Percentiles rank a stretch among this genome's conserved stretches.
Conservation (phyloP, 2,888 invertebrate species). For the Amorpha juglandis region DNA sequence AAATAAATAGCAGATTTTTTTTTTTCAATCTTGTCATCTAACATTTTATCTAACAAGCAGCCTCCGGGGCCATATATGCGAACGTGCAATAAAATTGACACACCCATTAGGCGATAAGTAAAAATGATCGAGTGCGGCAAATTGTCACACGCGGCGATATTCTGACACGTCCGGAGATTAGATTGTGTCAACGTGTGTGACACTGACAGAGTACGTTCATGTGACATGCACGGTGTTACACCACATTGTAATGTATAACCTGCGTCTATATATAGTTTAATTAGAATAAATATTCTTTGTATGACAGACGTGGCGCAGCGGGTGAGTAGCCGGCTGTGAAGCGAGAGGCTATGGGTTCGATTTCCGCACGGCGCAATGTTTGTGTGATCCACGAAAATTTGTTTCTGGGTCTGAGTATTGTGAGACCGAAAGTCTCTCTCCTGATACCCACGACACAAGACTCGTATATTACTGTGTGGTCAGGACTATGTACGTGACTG, state of each 20-base stretch:
- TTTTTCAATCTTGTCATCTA: neutral
- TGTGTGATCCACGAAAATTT: no score
- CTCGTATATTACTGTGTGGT: no score
- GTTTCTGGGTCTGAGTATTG: no score
- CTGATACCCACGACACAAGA: no score
- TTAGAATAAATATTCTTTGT: no score
- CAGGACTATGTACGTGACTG: no score
- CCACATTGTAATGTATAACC: neutral
- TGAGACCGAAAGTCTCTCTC: no score
- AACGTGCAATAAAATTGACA: constrained; percentile 11
- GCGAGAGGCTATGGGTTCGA: no score
- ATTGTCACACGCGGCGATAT: constrained; percentile 17
- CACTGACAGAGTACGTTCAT: constrained; percentile 27
- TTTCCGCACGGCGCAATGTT: no score
- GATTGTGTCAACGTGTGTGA: constrained; percentile 23
- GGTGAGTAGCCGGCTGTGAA: no score
- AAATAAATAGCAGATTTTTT: neutral
- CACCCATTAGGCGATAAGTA: constrained; percentile 7
- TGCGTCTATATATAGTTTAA: neutral
- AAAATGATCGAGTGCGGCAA: constrained; percentile 20
- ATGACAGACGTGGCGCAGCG: no score
- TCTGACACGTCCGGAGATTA: constrained; percentile 23
- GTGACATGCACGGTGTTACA: constrained; percentile 9
- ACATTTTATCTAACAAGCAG: neutral
- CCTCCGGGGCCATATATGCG: neutral